Evolutionary conservation across 2,797 vertebrate species (phyloP).

Genomic region (Microhierax caerulescens): DNA sequence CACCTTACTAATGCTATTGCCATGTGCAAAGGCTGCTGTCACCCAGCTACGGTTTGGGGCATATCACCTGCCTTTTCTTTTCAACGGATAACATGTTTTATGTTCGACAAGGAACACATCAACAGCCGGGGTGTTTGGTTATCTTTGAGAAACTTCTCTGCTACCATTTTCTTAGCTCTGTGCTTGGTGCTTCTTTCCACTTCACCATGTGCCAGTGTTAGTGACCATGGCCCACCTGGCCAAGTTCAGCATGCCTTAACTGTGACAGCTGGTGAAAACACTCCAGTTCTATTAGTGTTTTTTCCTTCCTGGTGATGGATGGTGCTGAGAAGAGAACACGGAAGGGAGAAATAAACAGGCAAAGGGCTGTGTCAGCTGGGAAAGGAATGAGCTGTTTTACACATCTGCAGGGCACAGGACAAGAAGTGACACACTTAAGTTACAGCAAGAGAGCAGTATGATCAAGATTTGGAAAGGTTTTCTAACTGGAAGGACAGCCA

Average conservation of each 20-base stretch:
- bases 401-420: not conserved
- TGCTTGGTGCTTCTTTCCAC: not conserved
- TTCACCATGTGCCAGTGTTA: not conserved
- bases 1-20: not conserved
- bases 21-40: not conserved
- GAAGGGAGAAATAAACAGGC: not conserved
- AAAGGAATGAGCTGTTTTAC: not conserved
- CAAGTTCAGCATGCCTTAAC: not conserved
- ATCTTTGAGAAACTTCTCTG: not conserved
- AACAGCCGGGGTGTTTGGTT: not conserved
- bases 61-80: not conserved
- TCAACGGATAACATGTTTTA: not conserved
- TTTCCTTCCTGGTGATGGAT: not conserved
- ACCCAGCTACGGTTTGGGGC: not conserved
- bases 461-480: not conserved
- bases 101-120: not conserved
- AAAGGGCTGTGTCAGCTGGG: not conserved
- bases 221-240: not conserved
- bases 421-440: not conserved
- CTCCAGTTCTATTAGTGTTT: not conserved
- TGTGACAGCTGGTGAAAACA: not conserved
- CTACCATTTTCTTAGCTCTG: not conserved
- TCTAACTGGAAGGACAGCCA: not conserved
- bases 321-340: not conserved
- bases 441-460: not conserved